Base-by-base conservation (phyloP, 2,888 invertebrate species). In the Noctuana brunneofusca region DNA sequence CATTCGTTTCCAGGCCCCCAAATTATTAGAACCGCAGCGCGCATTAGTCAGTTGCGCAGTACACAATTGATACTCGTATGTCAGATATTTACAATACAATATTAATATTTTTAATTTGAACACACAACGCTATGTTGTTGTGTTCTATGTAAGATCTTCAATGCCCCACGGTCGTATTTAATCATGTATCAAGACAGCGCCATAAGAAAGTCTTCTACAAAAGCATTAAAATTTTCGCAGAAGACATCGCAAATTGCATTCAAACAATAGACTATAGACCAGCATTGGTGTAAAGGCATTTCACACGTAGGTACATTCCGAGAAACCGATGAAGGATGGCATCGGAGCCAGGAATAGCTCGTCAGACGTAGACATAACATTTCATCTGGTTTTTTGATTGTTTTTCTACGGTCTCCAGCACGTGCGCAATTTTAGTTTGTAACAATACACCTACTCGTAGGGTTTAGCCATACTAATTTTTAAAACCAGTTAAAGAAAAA, bases 301-400 rank as follows among this genome's bases (percentile, higher is more conserved):
- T 35, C 11, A 30, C 11, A 48, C 18, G 20, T 16, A n/a, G n/a
- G n/a, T n/a, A n/a, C n/a, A 20, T 52, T 54, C 27, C 24, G 48
- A 12, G 54, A 54, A 38, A 3, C 18, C 8, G 20, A 11, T 46
- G 48, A 48, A 35, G n/a, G 53, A 54, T 35, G 6, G 54, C 35
- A 22, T 43, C 43, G 18, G 43, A 16, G 38, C 64, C 58, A 35
- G 54, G 53, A 65, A 66, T 65, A 64, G 49, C 64, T 50, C 63
- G 56, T 69, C 65, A 60, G 53, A 20, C 60, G 64, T 56, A 70
- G 70, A 70, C 70, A 70, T 65, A 70, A 70, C 70, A 70, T 67
- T 48, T 60, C 60, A 60, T 48, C 30, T 54, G 38, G 48, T 43
- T 58, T 38, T 38, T 43, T 12, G 59, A 54, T 60, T 54, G 60